Percentiles rank a stretch among this genome's conserved stretches.
These are phyloP conservation scores for Stigmatopora argus DNA, from an alignment of 2,113 vertebrate species.

Conservation along the genomic window DNA sequence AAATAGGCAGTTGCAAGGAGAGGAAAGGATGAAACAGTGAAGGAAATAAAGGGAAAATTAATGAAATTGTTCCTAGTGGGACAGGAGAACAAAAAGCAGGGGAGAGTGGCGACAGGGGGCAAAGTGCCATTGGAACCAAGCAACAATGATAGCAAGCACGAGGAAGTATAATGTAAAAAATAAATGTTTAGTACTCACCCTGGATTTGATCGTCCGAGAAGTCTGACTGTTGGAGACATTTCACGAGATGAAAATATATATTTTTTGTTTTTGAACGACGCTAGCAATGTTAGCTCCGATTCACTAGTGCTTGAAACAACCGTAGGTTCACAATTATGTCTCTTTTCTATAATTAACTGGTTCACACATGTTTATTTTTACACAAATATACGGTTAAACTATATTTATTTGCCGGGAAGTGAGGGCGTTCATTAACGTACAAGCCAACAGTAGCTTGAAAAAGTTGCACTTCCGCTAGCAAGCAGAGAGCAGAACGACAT, in stretches of 20 bases:
- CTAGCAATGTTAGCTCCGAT: slow-evolving; percentile 14
- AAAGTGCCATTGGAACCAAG: slow-evolving; percentile 41
- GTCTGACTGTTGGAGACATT: slow-evolving; percentile 80
- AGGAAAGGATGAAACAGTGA: slow-evolving; percentile 49
- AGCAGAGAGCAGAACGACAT: slow-evolving; percentile 4
- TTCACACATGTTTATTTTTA: not conserved
- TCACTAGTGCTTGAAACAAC: not conserved
- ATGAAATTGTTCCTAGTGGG: slow-evolving; percentile 23
- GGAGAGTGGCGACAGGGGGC: slow-evolving; percentile 30
- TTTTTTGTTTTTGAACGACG: slow-evolving; percentile 1
- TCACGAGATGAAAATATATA: slow-evolving; percentile 32
- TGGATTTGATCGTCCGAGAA: slow-evolving; percentile 87
- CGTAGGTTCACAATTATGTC: not conserved
- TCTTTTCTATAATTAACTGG: not conserved
- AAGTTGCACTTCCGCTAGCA: slow-evolving; percentile 61
- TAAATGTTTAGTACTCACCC: slow-evolving; percentile 70
- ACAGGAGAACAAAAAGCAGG: slow-evolving; percentile 33
- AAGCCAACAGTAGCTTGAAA: slow-evolving; percentile 48
- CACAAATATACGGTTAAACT: not conserved
- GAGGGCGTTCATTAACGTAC: not conserved
- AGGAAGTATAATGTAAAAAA: slow-evolving; percentile 6
- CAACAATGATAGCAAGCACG: slow-evolving; percentile 40
- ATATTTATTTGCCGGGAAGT: not conserved
- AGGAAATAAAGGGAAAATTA: slow-evolving; percentile 33
- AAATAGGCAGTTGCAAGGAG: slow-evolving; percentile 62